Conservation (phyloP, 2,113 vertebrate genomes). For the Myrmophylax atrothorax region DNA sequence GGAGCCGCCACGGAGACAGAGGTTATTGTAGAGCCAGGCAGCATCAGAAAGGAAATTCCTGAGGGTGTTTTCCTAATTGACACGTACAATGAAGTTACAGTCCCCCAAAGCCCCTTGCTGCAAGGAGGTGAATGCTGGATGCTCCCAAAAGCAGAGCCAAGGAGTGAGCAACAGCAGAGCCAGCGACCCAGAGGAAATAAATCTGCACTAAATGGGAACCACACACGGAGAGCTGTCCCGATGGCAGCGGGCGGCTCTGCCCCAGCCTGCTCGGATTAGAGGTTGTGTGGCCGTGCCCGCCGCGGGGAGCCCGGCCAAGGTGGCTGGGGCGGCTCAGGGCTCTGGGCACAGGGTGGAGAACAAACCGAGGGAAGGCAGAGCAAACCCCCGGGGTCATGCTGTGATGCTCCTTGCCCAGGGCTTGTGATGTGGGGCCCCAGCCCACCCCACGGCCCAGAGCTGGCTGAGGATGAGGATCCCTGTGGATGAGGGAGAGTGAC, state of each 20-base stretch:
- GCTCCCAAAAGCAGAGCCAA: constrained; percentile 19
- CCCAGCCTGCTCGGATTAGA: constrained; percentile 32
- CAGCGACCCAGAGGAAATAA: constrained; percentile 24
- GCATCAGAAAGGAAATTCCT: constrained; percentile 49
- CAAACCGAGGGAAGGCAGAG: neutral
- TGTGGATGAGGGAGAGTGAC: neutral
- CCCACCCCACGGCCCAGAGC: neutral
- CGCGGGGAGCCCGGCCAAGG: neutral
- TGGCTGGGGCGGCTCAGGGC: neutral
- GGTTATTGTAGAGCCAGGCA: constrained; percentile 17
- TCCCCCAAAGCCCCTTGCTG: neutral
- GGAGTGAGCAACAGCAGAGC: constrained; percentile 17
- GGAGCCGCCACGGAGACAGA: constrained; percentile 5
- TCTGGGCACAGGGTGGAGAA: neutral
- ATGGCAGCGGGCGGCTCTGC: constrained; percentile 7
- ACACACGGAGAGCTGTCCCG: constrained; percentile 1
- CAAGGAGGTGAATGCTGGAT: constrained; percentile 21
- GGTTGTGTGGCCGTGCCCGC: neutral
- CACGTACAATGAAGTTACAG: constrained; percentile 12
- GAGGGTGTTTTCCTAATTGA: constrained; percentile 50
- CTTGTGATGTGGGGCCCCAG: neutral
- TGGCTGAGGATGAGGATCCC: neutral
- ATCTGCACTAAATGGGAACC: constrained; percentile 39
- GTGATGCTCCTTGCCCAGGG: fast-evolving
- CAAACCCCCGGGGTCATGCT: fast-evolving